Evolutionary conservation across 1,140 invertebrate species (phyloP).

Genomic region (Lordiphosa collinella): DNA sequence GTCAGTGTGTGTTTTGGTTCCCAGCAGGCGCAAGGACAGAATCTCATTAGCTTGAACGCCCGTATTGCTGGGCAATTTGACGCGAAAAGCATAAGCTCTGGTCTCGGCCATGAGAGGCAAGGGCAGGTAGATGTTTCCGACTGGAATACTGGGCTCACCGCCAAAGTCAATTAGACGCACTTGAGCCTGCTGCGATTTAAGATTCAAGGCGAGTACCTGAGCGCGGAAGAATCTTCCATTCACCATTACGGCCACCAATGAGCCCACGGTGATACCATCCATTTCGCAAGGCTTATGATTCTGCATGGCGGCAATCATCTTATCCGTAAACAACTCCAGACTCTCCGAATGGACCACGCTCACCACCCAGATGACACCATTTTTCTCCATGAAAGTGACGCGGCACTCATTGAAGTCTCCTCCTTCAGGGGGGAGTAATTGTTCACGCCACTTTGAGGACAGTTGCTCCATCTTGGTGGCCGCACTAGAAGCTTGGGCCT

Average conservation of each 20-base stretch:
- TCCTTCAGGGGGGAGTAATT: neutral
- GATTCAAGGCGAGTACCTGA: constrained; percentile 8
- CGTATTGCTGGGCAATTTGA: constrained; percentile 19
- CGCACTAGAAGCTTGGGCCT: neutral
- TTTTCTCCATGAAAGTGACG: constrained; percentile 26
- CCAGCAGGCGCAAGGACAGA: constrained; percentile 28
- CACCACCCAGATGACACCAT: constrained; percentile 45
- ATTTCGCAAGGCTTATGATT: constrained; percentile 1
- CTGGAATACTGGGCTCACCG: neutral
- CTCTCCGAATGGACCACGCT: constrained; percentile 8
- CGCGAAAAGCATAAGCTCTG: constrained; percentile 34
- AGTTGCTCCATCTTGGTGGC: neutral
- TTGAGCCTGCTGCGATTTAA: neutral
- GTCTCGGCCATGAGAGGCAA: constrained; percentile 19
- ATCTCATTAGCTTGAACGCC: constrained; percentile 37
- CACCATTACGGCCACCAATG: constrained; percentile 16
- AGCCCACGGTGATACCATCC: constrained; percentile 5
- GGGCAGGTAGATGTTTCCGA: constrained; percentile 18
- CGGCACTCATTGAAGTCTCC: constrained; percentile 36
- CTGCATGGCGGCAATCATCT: constrained; percentile 5
- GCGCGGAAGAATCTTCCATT: constrained; percentile 15
- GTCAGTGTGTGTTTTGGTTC: constrained; percentile 18
- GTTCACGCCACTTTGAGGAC: constrained; percentile 24
- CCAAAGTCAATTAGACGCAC: constrained; percentile 45
- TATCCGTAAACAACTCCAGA: constrained; percentile 18